These are phyloP conservation scores for Cricetomys ansorgei DNA, from an alignment of 2,113 vertebrate species.

Conservation along the genomic window DNA sequence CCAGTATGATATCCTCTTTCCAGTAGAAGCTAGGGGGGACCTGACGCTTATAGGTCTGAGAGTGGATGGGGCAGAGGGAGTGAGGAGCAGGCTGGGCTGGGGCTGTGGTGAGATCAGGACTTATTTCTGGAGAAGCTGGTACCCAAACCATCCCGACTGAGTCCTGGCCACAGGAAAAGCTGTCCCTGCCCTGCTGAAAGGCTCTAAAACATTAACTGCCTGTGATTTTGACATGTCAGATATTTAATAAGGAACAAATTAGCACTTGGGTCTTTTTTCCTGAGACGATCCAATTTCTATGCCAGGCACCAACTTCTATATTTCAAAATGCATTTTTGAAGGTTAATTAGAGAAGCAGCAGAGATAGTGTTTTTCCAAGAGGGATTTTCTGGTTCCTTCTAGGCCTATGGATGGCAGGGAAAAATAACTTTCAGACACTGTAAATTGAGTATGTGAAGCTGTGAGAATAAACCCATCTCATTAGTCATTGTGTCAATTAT, in stretches of 20 bases:
- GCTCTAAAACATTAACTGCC: constrained; percentile 58
- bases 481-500: constrained; percentile 86
- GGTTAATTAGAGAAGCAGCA: constrained; percentile 81
- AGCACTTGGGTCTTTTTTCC: constrained; percentile 83
- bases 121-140: background rate
- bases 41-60: background rate
- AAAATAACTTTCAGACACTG: constrained; percentile 80
- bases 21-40: background rate
- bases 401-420: constrained; percentile 80
- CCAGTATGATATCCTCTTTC: background rate
- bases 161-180: background rate
- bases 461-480: constrained; percentile 83
- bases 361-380: constrained; percentile 81
- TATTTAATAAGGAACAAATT: constrained; percentile 88
- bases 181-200: background rate
- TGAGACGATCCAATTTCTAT: constrained; percentile 85
- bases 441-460: constrained; percentile 83
- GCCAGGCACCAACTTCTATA: constrained; percentile 80
- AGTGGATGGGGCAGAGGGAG: background rate
- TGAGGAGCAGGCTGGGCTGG: background rate
- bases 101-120: background rate
- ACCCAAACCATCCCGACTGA: background rate
- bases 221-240: constrained; percentile 85
- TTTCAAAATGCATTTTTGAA: constrained; percentile 83
- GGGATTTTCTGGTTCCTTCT: constrained; percentile 80